Evolutionary conservation across 2,113 vertebrate genomes (phyloP).

Genomic region (Bagarius yarrelli): DNA sequence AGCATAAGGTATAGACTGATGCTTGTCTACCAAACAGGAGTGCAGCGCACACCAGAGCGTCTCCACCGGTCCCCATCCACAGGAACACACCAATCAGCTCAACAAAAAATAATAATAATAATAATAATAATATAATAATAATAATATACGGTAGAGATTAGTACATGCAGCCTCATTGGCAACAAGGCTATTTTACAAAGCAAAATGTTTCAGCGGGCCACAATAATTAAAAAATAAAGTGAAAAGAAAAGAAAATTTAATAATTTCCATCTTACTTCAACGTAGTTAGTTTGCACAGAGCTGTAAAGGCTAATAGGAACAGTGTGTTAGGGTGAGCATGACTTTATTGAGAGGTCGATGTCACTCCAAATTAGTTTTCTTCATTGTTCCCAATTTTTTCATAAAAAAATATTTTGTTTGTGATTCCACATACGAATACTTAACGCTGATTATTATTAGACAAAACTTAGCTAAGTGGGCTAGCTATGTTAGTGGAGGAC

Average conservation of each 20-base stretch:
- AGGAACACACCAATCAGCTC: not conserved
- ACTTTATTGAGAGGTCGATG: too few species aligned
- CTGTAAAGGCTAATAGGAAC: not conserved
- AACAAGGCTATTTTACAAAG: conserved; percentile 15
- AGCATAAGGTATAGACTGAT: not conserved
- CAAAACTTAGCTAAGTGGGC: not conserved
- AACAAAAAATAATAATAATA: too few species aligned
- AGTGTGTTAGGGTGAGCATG: not conserved
- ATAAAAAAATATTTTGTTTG: not conserved
- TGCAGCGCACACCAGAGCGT: conserved; percentile 20
- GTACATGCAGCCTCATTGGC: conserved; percentile 32
- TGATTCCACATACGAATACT: not conserved
- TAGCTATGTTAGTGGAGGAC: not conserved
- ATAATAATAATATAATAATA: conserved; percentile 25
- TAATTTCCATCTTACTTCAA: conserved; percentile 1
- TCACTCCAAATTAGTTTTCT: too few species aligned
- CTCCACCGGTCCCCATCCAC: not conserved
- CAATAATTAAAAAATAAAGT: not conserved
- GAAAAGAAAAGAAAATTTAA: not conserved
- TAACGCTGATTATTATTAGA: too few species aligned
- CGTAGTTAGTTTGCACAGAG: conserved; percentile 16
- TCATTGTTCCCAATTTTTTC: too few species aligned
- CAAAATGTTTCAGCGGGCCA: conserved; percentile 6
- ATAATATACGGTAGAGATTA: conserved; percentile 17
- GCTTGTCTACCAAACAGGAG: conserved; percentile 27